A percentile compares a stretch with the other conserved stretches of the same genome.
These are phyloP conservation scores for Agriopis leucophaearia DNA, from an alignment of 2,888 invertebrate genomes.

Conservation along the genomic window DNA sequence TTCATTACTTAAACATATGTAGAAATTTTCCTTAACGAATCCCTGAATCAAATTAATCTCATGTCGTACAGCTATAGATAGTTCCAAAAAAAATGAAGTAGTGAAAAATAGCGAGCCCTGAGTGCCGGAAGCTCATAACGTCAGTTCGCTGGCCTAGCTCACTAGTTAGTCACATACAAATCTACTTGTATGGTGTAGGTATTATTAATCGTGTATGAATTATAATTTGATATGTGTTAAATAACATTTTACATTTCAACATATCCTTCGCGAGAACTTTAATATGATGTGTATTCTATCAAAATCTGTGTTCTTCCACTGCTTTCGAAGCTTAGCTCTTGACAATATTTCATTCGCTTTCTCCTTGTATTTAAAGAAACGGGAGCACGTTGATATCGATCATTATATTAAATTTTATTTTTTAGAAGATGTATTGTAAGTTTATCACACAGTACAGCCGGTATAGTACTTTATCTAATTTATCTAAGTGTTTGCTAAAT, in stretches of 20 bases:
- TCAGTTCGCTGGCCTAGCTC: slow-evolving; percentile 43
- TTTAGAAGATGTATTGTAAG: no score
- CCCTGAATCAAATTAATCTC: slow-evolving; percentile 15
- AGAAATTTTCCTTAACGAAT: slow-evolving; percentile 18
- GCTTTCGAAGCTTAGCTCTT: slow-evolving; percentile 67
- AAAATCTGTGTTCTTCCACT: slow-evolving; percentile 82
- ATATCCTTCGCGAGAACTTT: slow-evolving; percentile 70
- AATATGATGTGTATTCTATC: slow-evolving; percentile 61
- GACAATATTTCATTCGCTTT: slow-evolving; percentile 66
- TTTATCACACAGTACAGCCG: no score
- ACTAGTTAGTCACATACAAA: slow-evolving; percentile 50
- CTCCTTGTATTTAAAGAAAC: slow-evolving; percentile 13
- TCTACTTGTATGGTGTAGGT: slow-evolving; percentile 53
- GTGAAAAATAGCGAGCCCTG: slow-evolving; percentile 14
- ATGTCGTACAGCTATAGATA: slow-evolving; percentile 22
- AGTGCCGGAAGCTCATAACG: slow-evolving; percentile 20
- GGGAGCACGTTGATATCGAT: slow-evolving; percentile 17
- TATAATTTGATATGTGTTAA: slow-evolving; percentile 74
- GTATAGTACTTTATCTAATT: no score
- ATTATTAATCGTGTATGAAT: slow-evolving; percentile 56
- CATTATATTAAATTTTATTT: background rate
- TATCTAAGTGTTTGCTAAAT: no score
- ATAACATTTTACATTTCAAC: slow-evolving; percentile 73
- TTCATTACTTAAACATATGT: slow-evolving; percentile 17
- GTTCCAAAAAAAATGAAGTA: slow-evolving; percentile 8